Base-by-base conservation (phyloP, 2,797 vertebrate species). In the Lepus townsendii region DNA sequence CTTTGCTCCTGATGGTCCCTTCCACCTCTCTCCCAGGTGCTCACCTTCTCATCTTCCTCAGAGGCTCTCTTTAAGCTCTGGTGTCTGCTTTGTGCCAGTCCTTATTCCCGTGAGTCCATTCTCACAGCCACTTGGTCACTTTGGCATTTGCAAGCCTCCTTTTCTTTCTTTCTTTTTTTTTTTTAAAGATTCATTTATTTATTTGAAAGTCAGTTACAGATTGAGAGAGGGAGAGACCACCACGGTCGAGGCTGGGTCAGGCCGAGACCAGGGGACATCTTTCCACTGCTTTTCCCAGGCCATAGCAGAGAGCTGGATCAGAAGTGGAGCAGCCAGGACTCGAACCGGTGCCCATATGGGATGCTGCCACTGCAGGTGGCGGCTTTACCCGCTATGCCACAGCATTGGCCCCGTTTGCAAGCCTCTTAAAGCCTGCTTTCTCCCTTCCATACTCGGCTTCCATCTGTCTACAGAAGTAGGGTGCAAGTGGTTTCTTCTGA, bases 401-500 rank as follows among this genome's bases (percentile, higher is more conserved):
- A 47, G 42, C 42, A 47, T 42, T 42, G 42, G 42, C 42, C 42
- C 42, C 42, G 42, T 42, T 42, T 47, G 19, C n/a, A 62, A 93
- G 76, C 88, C 77, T 83, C 84, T 90, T 87, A 80, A 80, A 93
- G 77, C 78, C 75, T 71, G 86, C 16, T 35, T 72, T 47, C 52
- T 38, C 69, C 82, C 84, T 77, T 63, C 20, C 4, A 26, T 27
- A 54, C 60, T 52, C 38, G n/a, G 82, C 32, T 94, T 87, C 80
- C 90, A 47, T 90, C 85, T 92, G 62, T 88, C 85, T 91, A 17
- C 57, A 30, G 22, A 62, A 92, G 57, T 27, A 10, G 82, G n/a
- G 73, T 95, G 78, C n/a, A 95, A 91, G 88, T 88, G 75, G 66
- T 91, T 95, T 75, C 84, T 91, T 88, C 87, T 84, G 75, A 79